Conservation (phyloP, 2,797 vertebrate genomes). For the Peromyscus aztecus region DNA sequence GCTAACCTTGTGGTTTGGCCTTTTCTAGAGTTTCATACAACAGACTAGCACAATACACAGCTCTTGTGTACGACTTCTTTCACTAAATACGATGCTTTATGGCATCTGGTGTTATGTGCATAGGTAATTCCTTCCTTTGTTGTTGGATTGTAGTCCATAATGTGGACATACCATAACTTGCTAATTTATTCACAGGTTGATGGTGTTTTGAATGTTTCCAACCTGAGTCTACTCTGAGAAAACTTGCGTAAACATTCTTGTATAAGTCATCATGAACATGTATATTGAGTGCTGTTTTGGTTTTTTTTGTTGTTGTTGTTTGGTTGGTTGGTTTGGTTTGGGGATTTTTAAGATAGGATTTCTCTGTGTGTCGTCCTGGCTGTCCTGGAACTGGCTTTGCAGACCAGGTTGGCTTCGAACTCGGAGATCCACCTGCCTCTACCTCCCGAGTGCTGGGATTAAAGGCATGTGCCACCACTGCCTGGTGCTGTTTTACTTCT, state of each 20-base stretch:
- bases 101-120: background rate
- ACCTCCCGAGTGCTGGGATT: background rate
- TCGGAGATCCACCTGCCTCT: background rate
- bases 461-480: background rate
- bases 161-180: background rate
- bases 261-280: background rate
- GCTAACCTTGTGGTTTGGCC: background rate
- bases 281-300: background rate
- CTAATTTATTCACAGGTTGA: background rate
- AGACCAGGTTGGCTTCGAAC: background rate
- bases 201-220: constrained; percentile 2
- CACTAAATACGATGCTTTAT: background rate
- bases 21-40: background rate
- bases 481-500: background rate
- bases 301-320: too few species aligned
- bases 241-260: background rate
- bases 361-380: background rate
- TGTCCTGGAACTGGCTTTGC: background rate
- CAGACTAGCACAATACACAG: background rate
- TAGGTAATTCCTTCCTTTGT: background rate
- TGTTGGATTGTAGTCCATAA: background rate
- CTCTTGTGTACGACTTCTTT: background rate
- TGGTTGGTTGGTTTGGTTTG: background rate
- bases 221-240: background rate
- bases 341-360: background rate